Base-by-base conservation (phyloP, 2,888 invertebrate species). In the Drosophila pseudotakahashii region DNA sequence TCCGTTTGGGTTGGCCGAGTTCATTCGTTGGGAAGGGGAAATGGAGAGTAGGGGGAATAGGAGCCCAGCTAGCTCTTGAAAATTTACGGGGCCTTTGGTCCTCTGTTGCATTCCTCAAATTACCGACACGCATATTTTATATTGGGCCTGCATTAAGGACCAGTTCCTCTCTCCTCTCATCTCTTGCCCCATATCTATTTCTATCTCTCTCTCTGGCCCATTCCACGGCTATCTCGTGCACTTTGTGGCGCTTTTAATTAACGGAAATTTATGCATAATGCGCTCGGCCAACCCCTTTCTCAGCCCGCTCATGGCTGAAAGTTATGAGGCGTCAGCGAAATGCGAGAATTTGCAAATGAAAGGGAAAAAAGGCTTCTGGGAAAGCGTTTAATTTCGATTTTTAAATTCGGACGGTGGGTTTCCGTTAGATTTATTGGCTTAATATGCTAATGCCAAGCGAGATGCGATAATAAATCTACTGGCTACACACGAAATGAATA, bases 91-190 rank as follows among this genome's bases (percentile, higher is more conserved):
- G 72, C 68, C 74, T 67, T 74, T 53, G 79, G 78, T 76, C 42
- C 64, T 71, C 55, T 63, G 71, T 71, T 77, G 87, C 89, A 85
- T 85, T 84, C 84, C 75, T 85, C 84, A 85, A 85, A 85, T 85
- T 88, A 86, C 84, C 66, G 79, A 83, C 84, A 79, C 87, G 75
- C 88, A 86, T 88, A 87, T 76, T 83, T 88, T 88, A 87, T 78
- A 80, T 86, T 64, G 78, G 74, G 60, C 62, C 75, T 55, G 78
- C 85, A 87, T 81, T 81, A 87, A 69, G 77, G 75, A 54, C 59
- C 72, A 47, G 7, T 30, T 48, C 37, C 32, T 14, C 45, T 37
- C 1, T 23, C 34, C 1, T 42, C 57, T 26, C n/a, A 3, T 23
- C 53, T 37, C 39, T 14, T n/a, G 26, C 14, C 26, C 42, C 2